A percentile compares a stretch with the other conserved stretches of the same genome.
phyloP scores from a whole-genome alignment of 2,113 vertebrate species.

The Otocyon megalotis region DNA sequence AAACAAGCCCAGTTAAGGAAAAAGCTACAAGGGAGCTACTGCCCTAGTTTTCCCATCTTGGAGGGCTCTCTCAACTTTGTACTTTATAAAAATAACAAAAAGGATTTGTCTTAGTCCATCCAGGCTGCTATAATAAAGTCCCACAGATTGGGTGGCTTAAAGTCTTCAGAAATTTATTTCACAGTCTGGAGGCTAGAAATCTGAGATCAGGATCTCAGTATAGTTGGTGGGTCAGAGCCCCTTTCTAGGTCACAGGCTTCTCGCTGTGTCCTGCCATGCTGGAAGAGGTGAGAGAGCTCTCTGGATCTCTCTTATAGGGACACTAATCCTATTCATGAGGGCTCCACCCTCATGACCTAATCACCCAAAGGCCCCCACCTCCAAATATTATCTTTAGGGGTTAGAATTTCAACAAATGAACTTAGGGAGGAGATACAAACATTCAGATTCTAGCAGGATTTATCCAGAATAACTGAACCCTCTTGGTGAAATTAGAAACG shows the following conservation, averaged over 20 bases:
- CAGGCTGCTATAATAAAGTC: neutral
- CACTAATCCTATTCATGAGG: no score
- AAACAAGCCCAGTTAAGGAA: no score
- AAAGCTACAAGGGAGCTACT: fast-evolving
- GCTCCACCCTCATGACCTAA: neutral
- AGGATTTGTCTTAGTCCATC: neutral
- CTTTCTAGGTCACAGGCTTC: neutral
- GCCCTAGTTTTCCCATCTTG: neutral
- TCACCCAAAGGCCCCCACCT: neutral
- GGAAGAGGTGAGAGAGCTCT: neutral
- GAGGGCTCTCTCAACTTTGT: neutral
- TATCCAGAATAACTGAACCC: neutral
- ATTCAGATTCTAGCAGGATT: neutral
- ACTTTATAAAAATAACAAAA: neutral
- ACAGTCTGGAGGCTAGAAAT: neutral
- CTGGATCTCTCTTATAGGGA: neutral
- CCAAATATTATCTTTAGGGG: neutral
- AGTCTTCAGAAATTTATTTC: no score
- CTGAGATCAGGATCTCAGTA: neutral
- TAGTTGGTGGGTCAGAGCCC: neutral
- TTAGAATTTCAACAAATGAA: neutral
- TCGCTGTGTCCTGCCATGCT: neutral
- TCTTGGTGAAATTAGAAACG: neutral
- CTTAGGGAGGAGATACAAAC: neutral
- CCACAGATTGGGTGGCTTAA: neutral